Conservation (phyloP, 2,888 invertebrate genomes). For the Hartigia nigra region DNA sequence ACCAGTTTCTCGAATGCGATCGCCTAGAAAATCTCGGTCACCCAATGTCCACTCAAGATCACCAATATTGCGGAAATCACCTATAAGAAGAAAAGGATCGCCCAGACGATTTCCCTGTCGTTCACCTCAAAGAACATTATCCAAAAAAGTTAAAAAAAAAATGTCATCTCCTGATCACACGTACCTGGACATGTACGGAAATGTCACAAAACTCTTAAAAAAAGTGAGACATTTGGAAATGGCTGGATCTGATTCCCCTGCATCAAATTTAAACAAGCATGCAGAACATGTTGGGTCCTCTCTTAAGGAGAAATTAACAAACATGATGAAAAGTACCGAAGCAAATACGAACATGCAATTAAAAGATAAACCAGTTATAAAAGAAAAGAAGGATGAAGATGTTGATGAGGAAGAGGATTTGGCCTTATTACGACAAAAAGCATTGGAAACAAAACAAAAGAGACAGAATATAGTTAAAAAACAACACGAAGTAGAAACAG, state of each 20-base stretch:
- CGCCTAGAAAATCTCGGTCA: constrained; percentile 29
- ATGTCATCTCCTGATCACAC: constrained; percentile 16
- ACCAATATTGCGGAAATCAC: constrained; percentile 22
- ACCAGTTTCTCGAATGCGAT: constrained; percentile 28
- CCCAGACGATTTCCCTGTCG: constrained; percentile 20
- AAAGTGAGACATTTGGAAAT: constrained; percentile 53
- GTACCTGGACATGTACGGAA: constrained; percentile 25
- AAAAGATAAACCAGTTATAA: background rate
- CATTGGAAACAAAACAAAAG: constrained; percentile 56
- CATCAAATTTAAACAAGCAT: constrained; percentile 31
- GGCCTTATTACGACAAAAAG: constrained; percentile 50
- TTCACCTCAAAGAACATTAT: constrained; percentile 11
- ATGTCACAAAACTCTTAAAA: constrained; percentile 53
- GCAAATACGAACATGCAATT: constrained; percentile 15
- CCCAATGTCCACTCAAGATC: constrained; percentile 30
- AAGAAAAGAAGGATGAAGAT: constrained; percentile 19
- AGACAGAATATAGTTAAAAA: constrained; percentile 25
- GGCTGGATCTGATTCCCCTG: constrained; percentile 33
- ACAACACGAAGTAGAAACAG: constrained; percentile 20
- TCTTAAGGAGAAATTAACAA: constrained; percentile 56
- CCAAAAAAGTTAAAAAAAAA: background rate
- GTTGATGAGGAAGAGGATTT: constrained; percentile 55
- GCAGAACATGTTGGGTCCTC: constrained; percentile 49
- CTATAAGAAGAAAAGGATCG: background rate
- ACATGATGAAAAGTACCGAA: constrained; percentile 45